Evolutionary conservation across 1,140 invertebrate genomes (phyloP).

Genomic region (Pachypsylla venusta): DNA sequence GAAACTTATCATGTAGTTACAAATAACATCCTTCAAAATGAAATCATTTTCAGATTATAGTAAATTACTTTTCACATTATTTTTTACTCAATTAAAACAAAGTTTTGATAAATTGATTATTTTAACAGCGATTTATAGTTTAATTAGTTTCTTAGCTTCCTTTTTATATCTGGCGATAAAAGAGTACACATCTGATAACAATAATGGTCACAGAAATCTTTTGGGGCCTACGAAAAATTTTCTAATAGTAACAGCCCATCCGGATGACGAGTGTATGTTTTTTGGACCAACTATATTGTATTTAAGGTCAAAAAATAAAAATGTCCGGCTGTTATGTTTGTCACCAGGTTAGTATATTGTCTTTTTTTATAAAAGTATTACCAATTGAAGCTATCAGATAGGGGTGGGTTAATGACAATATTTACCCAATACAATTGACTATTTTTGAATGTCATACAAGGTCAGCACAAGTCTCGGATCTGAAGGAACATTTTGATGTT

Average conservation of each 20-base stretch:
- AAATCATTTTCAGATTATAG: background rate
- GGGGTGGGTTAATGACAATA: no score
- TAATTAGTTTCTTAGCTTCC: background rate
- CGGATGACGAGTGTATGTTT: slow-evolving; percentile 97
- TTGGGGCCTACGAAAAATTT: slow-evolving; percentile 35
- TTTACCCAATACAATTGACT: no score
- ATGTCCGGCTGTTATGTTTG: slow-evolving; percentile 70
- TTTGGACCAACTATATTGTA: slow-evolving; percentile 80
- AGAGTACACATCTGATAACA: background rate
- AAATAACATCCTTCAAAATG: no score
- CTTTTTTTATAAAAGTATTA: slow-evolving; percentile 7
- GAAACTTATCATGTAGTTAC: no score
- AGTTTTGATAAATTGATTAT: background rate
- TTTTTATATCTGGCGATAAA: background rate
- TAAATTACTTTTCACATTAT: background rate
- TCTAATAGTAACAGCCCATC: slow-evolving; percentile 79
- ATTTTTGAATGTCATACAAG: no score
- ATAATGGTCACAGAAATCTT: no score
- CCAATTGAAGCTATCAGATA: background rate
- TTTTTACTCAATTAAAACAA: background rate
- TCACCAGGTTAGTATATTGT: slow-evolving; percentile 49
- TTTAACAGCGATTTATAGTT: background rate
- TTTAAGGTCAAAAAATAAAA: slow-evolving; percentile 41
- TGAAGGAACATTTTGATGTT: no score
- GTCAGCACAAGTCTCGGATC: no score